Evolutionary conservation across 2,888 invertebrate species (phyloP), one percentile per base, ranked within the genome.

Genomic region (Pherbina coryleti): DNA sequence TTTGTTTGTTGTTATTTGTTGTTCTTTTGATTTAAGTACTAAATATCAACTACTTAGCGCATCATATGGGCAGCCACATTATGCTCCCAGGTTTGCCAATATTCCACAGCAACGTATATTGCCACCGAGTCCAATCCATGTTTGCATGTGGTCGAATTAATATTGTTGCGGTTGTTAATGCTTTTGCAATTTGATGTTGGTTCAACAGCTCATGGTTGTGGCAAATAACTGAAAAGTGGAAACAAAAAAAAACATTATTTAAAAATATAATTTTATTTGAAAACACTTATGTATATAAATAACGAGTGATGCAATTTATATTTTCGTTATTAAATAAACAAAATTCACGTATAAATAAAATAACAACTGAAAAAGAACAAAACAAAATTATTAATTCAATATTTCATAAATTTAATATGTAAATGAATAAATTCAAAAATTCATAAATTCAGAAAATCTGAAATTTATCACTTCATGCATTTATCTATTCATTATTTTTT

Each of bases 121-220:
- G 87, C 88, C 89, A 88, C 84, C 88, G 86, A 84, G 87, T 89
- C 90, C 89, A 90, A 86, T 89, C 89, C 89, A 89, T 89, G 84
- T 85, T 86, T 82, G 85, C 79, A 82, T 83, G 78, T 66, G 74
- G 28, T 51, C 51, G 25, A 5, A 31, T 19, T 44, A 44, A 44
- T 14, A 19, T 25, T 14, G 31, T 37, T 28, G 19, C 28, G 49
- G 31, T 55, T 60, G 72, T 22, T 25, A 17, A 22, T 49, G 44
- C 34, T 37, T 19, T 31, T 9, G 44, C 9, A 17, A 17, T 62
- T 44, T 31, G 37, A 17, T 75, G 19, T 67, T 55, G 69, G n/a
- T 17, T 71, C 34, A 28, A n/a, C 67, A 70, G 62, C 62, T 70
- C 76, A 76, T 70, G 53, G 4, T 64, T 9, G 51, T 28, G 44